Evolutionary conservation across 2,113 vertebrate species (phyloP), one percentile per base, ranked within the genome.

Genomic region (Pelecanoides urinatrix): DNA sequence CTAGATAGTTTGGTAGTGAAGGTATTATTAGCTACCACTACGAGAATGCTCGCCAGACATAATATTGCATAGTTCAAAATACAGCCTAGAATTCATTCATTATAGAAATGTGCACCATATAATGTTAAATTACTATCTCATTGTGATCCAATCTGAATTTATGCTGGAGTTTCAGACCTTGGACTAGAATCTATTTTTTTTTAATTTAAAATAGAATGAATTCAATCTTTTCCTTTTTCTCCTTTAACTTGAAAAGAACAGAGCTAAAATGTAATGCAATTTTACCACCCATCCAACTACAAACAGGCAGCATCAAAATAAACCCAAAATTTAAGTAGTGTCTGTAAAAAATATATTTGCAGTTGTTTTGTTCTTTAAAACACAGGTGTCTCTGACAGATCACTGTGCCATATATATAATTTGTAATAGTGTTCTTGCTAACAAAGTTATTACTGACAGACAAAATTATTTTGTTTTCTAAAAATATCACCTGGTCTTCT

Each of bases 271-370:
- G 4, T 10, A 77, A 61, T 5, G 17, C 23, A 72, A 52, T 78
- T 90, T 63, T 52, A 61, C 11, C 23, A 68, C 44, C 34, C 40
- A 3, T 7, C 9, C 26, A 83, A 61, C 71, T 61, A 77, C 42
- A 49, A 84, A 63, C 49, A 77, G 26, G n/a, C 34, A 80, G 52
- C 66, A 73, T 21, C 61, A 76, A 91, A 92, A 94, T 75, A 72
- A 97, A 61, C 58, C 4, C 81, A 79, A 80, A 75, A 68, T 30
- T 5, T 10, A 52, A 68, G 56, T 1, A 47, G 45, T 42, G 32
- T 91, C 95, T 90, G 84, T 94, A 96, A 97, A 96, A 97, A 95
- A 97, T 95, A 73, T 95, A 97, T 97, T 96, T 97, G 84, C 52
- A 73, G 42, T 88, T 61, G 56, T 86, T 96, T 65, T 59, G 36